Evolutionary conservation across 2,113 vertebrate genomes (phyloP).

Genomic region (Eublepharis macularius): DNA sequence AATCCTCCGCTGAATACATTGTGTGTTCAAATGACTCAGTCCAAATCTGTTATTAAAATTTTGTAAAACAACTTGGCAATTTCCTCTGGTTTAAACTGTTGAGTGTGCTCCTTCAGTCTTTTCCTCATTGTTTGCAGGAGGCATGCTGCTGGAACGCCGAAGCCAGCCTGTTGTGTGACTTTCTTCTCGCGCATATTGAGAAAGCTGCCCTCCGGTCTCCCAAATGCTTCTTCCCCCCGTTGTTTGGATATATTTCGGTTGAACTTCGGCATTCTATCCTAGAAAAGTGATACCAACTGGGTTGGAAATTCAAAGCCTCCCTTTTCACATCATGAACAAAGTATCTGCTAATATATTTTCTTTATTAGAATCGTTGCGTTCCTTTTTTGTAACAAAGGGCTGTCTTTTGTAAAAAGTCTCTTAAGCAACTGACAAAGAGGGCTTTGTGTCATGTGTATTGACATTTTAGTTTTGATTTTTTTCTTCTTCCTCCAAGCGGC

Average conservation of each 20-base stretch:
- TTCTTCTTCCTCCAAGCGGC: background rate
- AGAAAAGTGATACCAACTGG: background rate
- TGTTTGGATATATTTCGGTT: background rate
- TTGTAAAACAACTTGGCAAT: background rate
- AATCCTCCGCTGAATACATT: background rate
- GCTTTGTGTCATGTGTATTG: conserved; percentile 8
- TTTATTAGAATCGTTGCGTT: background rate
- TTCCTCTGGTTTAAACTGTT: background rate
- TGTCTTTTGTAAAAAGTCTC: background rate
- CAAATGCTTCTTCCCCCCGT: background rate
- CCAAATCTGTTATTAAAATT: background rate
- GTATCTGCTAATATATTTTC: background rate
- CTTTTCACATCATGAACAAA: background rate
- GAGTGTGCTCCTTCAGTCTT: background rate
- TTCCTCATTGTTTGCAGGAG: background rate
- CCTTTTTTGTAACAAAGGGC: background rate
- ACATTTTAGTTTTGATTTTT: background rate
- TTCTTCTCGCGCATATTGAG: background rate
- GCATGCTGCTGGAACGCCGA: background rate
- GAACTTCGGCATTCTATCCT: background rate
- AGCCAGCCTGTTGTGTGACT: background rate
- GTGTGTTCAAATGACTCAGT: background rate
- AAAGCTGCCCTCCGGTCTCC: background rate
- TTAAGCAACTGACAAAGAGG: background rate
- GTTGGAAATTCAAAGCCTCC: background rate